Evolutionary conservation across 2,888 invertebrate species (phyloP), one percentile per base, ranked within the genome.

Genomic region (Tribolium freemani): DNA sequence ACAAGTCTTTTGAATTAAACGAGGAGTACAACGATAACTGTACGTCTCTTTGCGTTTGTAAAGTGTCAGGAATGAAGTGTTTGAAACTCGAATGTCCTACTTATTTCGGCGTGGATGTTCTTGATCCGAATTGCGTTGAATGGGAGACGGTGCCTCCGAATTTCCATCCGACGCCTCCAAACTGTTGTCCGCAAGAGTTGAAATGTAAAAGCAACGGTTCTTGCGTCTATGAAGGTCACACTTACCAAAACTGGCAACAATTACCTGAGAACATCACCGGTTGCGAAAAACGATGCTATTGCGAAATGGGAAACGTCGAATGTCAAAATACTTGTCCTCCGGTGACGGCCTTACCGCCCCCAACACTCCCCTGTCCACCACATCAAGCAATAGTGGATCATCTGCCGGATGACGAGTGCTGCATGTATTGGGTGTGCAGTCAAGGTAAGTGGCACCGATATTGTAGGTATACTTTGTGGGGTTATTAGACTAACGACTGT

Each of bases 1-100:
- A 82, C 0, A 78, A 75, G 69, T 81, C 70, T 5, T 84, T 84
- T 54, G 82, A 83, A 76, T 45, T 88, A 87, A 91, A 91, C 0
- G 92, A 93, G 78, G 93, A 93, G 84, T 94, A 93, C 87, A 93
- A 94, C 85, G 94, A 96, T 79, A 93, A 92, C 9, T 96, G 96
- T 83, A 90, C 92, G 8, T 91, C 93, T 57, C 89, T 94, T 10
- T 96, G 96, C 83, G 90, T 92, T 69, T 96, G 96, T 82, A 90
- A 90, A 0, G 90, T 90, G 0, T 88, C 88, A 0, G 93, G 92
- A 78, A 90, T 92, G 0, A 92, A 93, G 76, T 97, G 96, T 82
- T 91, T 92, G 0, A 92, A 93, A 50, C 88, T 97, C 21, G 92
- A 94, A 75, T 97, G 96, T 80, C 92, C 96, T 75, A 93, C 93